Conservation (phyloP, 2,888 invertebrate genomes). For the Amphipoea lucens region DNA sequence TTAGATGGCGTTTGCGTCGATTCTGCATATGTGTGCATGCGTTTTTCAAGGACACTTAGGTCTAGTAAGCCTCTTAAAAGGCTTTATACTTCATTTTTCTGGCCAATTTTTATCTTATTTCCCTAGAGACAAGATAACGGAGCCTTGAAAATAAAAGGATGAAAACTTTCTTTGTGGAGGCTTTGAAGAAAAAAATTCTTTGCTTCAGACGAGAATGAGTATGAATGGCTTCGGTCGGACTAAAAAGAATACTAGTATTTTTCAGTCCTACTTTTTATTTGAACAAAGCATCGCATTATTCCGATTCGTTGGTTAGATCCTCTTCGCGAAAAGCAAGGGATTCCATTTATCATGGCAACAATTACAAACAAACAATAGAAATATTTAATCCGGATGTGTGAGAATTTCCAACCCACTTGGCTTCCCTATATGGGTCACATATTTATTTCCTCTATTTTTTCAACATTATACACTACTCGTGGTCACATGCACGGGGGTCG, state of each 20-base stretch:
- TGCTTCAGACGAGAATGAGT: conserved; percentile 21
- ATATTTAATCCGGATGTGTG: conserved; percentile 17
- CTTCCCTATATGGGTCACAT: conserved; percentile 3
- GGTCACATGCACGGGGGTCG: conserved; percentile 35
- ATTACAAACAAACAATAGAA: conserved; percentile 18
- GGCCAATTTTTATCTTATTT: conserved; percentile 31
- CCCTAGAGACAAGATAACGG: conserved; percentile 27
- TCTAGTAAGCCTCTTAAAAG: no score
- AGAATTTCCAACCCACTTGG: conserved; percentile 6
- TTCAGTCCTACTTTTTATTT: conserved; percentile 18
- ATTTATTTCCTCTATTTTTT: conserved; percentile 36
- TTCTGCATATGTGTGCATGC: no score
- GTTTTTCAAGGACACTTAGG: no score
- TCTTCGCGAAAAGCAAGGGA: not conserved
- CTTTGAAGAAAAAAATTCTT: conserved; percentile 32
- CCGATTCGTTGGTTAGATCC: not conserved
- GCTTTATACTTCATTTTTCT: conserved; percentile 42
- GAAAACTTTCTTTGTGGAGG: conserved; percentile 27
- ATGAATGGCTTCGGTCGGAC: conserved; percentile 24
- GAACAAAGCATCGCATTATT: conserved; percentile 11
- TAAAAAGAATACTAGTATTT: conserved; percentile 26
- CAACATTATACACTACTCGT: conserved; percentile 25
- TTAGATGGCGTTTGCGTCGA: no score
- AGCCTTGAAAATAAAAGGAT: conserved; percentile 28
- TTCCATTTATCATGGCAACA: conserved; percentile 8